Evolutionary conservation across 2,113 vertebrate genomes (phyloP).

Genomic region (Campylomormyrus tamandua): DNA sequence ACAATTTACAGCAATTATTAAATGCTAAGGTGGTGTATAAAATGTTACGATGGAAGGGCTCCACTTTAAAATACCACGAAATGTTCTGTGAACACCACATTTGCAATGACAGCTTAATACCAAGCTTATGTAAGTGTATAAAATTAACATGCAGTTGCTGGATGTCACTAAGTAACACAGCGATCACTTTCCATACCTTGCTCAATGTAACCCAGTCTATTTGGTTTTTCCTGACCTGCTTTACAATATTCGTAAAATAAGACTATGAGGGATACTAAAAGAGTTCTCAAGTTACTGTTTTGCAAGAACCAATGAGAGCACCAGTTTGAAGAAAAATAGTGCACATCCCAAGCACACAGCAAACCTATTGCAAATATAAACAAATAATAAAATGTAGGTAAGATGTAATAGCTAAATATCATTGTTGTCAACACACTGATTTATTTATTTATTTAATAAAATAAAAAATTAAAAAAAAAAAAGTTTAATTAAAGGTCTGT

Average conservation of each 20-base stretch:
- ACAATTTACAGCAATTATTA: slow-evolving; percentile 30
- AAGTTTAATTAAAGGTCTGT: neutral
- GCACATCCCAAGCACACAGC: neutral
- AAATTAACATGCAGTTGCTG: neutral
- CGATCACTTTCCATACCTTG: neutral
- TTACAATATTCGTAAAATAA: neutral
- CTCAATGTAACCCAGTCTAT: neutral
- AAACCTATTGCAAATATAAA: neutral
- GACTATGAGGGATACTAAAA: neutral
- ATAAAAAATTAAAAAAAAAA: no score
- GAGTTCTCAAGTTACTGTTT: neutral
- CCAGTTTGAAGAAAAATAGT: neutral
- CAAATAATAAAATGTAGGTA: neutral
- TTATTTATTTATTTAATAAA: neutral
- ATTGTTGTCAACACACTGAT: neutral
- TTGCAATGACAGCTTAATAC: neutral
- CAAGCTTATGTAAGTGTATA: neutral
- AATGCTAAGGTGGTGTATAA: slow-evolving; percentile 31
- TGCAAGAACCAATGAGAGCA: neutral
- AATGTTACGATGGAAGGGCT: slow-evolving; percentile 36
- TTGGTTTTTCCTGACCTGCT: neutral
- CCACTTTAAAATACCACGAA: slow-evolving; percentile 18
- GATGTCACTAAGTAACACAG: neutral
- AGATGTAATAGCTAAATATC: neutral
- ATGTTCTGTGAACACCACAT: neutral